Evolutionary conservation across 2,888 invertebrate genomes (phyloP).

Genomic region (Troglohyphantes excavatus): DNA sequence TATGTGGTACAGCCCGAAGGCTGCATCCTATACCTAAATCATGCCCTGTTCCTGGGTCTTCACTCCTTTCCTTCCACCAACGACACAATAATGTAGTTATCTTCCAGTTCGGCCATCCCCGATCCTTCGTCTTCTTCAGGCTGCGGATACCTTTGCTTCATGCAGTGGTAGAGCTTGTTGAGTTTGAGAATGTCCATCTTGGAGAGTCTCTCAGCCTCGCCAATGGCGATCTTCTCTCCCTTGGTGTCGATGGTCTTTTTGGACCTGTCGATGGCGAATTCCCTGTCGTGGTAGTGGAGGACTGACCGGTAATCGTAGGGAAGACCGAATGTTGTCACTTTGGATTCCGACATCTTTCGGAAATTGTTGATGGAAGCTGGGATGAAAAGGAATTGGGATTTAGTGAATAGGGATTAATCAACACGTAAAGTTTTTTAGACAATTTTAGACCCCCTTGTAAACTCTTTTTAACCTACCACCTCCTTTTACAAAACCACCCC

Average conservation of each 20-base stretch:
- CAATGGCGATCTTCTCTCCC: constrained; percentile 19
- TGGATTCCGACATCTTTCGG: constrained; percentile 59
- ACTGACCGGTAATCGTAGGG: constrained; percentile 72
- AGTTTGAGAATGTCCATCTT: constrained; percentile 72
- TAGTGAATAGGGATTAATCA: too few species aligned
- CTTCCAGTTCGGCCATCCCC: constrained; percentile 42
- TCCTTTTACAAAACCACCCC: too few species aligned
- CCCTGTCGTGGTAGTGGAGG: constrained; percentile 71
- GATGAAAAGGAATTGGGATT: constrained; percentile 12
- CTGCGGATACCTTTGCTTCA: constrained; percentile 33
- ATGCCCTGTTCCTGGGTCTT: too few species aligned
- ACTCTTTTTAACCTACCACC: too few species aligned
- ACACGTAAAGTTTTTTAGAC: too few species aligned
- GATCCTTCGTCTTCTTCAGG: constrained; percentile 57
- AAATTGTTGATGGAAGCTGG: constrained; percentile 71
- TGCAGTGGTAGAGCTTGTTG: constrained; percentile 74
- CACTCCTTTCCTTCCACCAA: background rate
- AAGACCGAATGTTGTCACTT: constrained; percentile 73
- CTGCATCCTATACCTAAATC: too few species aligned
- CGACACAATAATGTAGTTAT: constrained; percentile 64
- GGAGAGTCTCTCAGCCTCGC: constrained; percentile 49
- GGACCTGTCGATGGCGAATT: constrained; percentile 66
- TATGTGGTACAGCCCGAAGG: too few species aligned
- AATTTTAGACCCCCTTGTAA: too few species aligned
- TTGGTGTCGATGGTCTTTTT: constrained; percentile 63